phyloP scores from a whole-genome alignment of 1,140 invertebrate genomes.

The Drosophila nasuta region DNA sequence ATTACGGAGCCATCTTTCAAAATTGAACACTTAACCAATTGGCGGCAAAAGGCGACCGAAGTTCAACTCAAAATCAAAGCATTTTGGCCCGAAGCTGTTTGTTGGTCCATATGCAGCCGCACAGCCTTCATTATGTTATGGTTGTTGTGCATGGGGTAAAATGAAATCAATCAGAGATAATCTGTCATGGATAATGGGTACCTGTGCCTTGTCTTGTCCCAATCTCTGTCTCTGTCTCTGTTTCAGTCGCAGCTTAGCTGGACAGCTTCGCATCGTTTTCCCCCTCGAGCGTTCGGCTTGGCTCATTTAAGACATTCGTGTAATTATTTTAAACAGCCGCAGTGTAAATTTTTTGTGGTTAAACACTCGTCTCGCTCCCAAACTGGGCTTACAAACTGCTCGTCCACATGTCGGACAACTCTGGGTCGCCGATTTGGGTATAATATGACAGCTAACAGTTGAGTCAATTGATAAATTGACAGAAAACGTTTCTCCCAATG shows the following conservation, averaged over 20 bases:
- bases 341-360: constrained; percentile 77
- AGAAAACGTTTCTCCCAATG: constrained; percentile 54
- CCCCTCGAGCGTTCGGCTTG: constrained; percentile 47
- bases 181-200: constrained; percentile 79
- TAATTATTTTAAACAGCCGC: constrained; percentile 83
- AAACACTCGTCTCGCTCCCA: constrained; percentile 68
- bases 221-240: constrained; percentile 16
- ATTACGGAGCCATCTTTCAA: constrained; percentile 71
- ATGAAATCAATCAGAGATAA: constrained; percentile 83
- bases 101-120: constrained; percentile 38
- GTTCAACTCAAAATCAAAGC: constrained; percentile 24
- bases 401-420: constrained; percentile 33
- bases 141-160: constrained; percentile 61
- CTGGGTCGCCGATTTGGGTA: constrained; percentile 66
- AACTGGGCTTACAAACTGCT: constrained; percentile 23
- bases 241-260: constrained; percentile 11
- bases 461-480: constrained; percentile 77
- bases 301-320: constrained; percentile 77
- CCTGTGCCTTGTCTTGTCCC: constrained; percentile 54
- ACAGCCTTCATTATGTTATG: constrained; percentile 65
- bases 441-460: constrained; percentile 84
- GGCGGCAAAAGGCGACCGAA: constrained; percentile 62
- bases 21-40: constrained; percentile 71
- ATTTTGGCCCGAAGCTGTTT: constrained; percentile 72
- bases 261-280: constrained; percentile 2